Base-by-base conservation (phyloP, 2,888 invertebrate genomes). In the Archaeoteleia sp. region DNA sequence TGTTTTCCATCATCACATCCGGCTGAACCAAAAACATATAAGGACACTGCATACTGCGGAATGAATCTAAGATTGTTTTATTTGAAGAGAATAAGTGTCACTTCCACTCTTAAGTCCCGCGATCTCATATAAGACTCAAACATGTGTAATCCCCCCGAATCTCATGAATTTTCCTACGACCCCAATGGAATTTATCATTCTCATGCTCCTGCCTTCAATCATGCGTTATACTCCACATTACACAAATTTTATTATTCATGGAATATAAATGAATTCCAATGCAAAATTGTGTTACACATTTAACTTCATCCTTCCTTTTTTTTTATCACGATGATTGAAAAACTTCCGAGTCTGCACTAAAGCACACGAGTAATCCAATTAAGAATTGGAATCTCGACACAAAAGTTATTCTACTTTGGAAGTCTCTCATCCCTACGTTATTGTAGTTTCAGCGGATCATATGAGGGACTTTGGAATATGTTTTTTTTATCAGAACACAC, bases 91-190 rank as follows among this genome's bases (percentile, higher is more conserved):
- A 67, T 67, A 67, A 67, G 60, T 60, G 66, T 60, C 60, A 60
- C 54, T 60, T 55, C 15, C 60, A 67, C 37, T 23, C 27, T 13
- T 35, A 10, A 43, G 12, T 48, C 60, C 37, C 49, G 54, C 54
- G 49, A 49, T 54, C 55, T 49, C 40, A 54, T 48, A 46, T 58
- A 37, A 58, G 67, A 62, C 67, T 53, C 62, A 57, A 67, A 62
- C 67, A 67, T 49, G 62, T 67, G 67, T 67, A 67, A 67, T 62
- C 62, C 67, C n/a, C 39, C 46, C 58, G 62, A 67, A 67, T 67
- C 62, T 67, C 67, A 67, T 67, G 67, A 67, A 67, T 67, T 62
- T 67, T 58, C 60, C 46, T 53, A 40, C 67, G 46, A 67, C 62
- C 62, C 62, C 62, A 54, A 48, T 49, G 57, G 62, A 63, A 68